Base-by-base conservation (phyloP, 2,797 vertebrate genomes). In the Pseudochaenichthys georgianus region DNA sequence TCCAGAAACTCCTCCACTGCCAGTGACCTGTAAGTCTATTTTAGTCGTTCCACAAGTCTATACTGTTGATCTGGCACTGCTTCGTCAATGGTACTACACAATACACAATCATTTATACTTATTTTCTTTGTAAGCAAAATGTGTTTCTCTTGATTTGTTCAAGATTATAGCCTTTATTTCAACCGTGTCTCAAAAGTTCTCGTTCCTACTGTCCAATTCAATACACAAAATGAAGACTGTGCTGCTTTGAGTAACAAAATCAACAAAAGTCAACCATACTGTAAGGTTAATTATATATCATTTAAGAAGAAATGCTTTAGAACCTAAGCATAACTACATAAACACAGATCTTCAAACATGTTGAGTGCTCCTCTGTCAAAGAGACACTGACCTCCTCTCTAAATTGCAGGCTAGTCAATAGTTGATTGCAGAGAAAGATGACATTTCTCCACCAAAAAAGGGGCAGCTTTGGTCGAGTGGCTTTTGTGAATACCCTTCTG, bases 11-110 rank as follows among this genome's bases (percentile, higher is more conserved):
- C 96, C 12, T 97, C 98, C 15, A 92, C 92, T 1, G 95, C 96
- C 91, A 97, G 96, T 1, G 97, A 99, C 90, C 90, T 97, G 98
- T 99, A 89, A 97, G 97, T 95, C 48, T 17, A 61, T 15, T 46
- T 66, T 34, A 43, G 9, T 19, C 15, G 5, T 31, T 51, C 7
- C 9, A 34, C 2, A 9, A 9, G 15, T 63, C 10, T 1, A 8
- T 4, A 21, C 53, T 41, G 42, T 28, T 48, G 45, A 19, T 51
- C 10, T 54, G 15, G 21, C 34, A 13, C 10, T 15, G 41, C 16
- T 70, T 16, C 28, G n/a, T 55, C 21, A 60, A 50, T 17, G 1
- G 6, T 43, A 11, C 46, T 31, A 31, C 9, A 45, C 13, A 6
- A 7, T 13, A n/a, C 13, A 16, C 13, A n/a, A 5, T 23, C 23